These are phyloP conservation scores for Lymantria dispar DNA, from an alignment of 2,888 invertebrate species.

Conservation along the genomic window DNA sequence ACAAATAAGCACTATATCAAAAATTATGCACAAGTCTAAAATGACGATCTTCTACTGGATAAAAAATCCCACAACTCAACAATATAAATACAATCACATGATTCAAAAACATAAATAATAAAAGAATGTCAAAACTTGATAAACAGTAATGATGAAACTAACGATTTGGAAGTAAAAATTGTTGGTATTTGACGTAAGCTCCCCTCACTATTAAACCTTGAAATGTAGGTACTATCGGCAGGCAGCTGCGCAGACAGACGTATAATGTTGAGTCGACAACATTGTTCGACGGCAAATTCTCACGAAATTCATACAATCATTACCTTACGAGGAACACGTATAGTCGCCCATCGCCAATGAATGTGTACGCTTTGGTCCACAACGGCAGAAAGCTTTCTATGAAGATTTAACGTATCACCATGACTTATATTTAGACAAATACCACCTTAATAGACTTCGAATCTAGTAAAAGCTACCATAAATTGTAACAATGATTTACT, in stretches of 20 bases:
- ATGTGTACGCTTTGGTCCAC: conserved; percentile 23
- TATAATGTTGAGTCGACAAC: conserved; percentile 37
- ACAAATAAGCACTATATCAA: too few species aligned
- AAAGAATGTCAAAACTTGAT: neutral
- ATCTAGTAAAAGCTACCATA: too few species aligned
- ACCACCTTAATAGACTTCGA: too few species aligned
- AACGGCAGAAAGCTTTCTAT: conserved; percentile 5
- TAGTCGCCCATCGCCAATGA: conserved; percentile 16
- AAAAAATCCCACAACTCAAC: too few species aligned
- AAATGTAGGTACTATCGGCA: conserved; percentile 51
- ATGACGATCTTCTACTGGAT: too few species aligned
- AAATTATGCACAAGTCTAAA: too few species aligned
- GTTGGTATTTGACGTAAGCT: conserved; percentile 35
- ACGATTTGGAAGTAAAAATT: conserved; percentile 16
- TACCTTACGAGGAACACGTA: conserved; percentile 46
- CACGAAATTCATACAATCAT: conserved; percentile 59
- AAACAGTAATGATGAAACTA: neutral
- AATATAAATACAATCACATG: too few species aligned
- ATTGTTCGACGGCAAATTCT: conserved; percentile 56
- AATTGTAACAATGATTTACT: too few species aligned
- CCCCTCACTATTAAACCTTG: conserved; percentile 71
- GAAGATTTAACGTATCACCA: neutral
- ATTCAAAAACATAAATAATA: too few species aligned
- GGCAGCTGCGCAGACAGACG: conserved; percentile 49
- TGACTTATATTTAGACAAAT: too few species aligned